These are phyloP conservation scores for Dolichomitus sp. DNA, from an alignment of 2,888 invertebrate genomes.

Conservation along the genomic window DNA sequence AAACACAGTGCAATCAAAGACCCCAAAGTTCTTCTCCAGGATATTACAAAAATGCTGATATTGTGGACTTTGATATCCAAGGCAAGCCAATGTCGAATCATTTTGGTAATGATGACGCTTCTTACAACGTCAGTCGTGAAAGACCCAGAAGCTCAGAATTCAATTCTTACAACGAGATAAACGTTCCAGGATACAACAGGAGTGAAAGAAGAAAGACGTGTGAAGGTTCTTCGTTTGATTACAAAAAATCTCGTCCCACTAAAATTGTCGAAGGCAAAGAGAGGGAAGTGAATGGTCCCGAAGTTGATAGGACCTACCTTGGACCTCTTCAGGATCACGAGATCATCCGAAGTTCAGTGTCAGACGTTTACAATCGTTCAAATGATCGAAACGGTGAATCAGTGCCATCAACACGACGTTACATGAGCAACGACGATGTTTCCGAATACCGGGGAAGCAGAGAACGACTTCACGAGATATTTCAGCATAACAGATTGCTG, in stretches of 20 bases:
- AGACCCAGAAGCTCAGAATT: conserved; percentile 66
- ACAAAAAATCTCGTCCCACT: not conserved
- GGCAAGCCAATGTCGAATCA: not conserved
- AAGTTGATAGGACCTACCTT: conserved; percentile 3
- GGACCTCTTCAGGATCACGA: not conserved
- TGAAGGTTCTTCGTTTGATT: conserved; percentile 34
- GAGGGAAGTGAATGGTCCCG: not conserved
- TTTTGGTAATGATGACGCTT: not conserved
- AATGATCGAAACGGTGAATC: conserved; percentile 6
- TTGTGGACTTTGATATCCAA: conserved; percentile 25
- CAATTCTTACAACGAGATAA: conserved; percentile 36
- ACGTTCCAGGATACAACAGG: not conserved
- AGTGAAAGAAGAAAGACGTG: conserved; percentile 38
- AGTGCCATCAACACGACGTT: conserved; percentile 5
- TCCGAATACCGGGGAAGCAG: conserved; percentile 76
- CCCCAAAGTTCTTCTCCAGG: conserved; percentile 4
- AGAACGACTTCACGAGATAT: conserved; percentile 83
- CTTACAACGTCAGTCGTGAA: not conserved
- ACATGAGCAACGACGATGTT: conserved; percentile 25
- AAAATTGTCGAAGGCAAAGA: not conserved
- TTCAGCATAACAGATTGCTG: conserved; percentile 82
- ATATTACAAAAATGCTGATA: conserved; percentile 33
- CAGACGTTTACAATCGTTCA: not conserved
- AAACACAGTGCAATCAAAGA: not conserved
- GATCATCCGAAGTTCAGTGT: no score